Evolutionary conservation across 2,888 invertebrate genomes (phyloP).

Genomic region (Drepanosiphum platanoidis): DNA sequence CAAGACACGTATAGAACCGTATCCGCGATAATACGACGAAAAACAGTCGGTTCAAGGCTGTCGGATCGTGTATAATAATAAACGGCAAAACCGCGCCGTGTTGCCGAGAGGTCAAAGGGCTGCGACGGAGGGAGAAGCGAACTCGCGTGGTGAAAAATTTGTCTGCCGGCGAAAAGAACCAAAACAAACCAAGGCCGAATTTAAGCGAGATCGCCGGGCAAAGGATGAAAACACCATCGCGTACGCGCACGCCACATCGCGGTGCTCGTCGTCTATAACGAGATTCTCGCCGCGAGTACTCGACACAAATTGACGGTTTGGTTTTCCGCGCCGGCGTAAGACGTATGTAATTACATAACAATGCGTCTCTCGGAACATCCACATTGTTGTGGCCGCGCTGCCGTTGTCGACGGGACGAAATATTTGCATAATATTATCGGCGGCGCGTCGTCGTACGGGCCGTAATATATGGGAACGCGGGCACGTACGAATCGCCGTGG

Average conservation of each 20-base stretch:
- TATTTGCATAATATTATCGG: constrained; percentile 34
- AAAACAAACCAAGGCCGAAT: constrained; percentile 19
- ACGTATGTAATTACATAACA: constrained; percentile 34
- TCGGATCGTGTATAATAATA: too few relatives aligned
- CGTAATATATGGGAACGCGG: neutral
- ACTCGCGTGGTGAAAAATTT: too few relatives aligned
- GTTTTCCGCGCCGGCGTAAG: neutral
- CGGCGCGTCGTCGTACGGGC: neutral
- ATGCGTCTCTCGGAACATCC: neutral
- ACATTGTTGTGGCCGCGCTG: neutral
- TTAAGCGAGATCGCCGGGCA: neutral
- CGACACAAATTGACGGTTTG: constrained; percentile 33
- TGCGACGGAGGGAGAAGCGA: neutral
- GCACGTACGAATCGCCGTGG: neutral
- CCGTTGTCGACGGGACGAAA: constrained; percentile 15
- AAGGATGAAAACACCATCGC: neutral
- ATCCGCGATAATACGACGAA: too few relatives aligned
- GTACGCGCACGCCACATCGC: neutral
- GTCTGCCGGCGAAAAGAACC: neutral
- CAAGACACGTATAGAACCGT: too few relatives aligned
- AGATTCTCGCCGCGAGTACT: neutral
- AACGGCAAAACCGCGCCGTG: neutral
- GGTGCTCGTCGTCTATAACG: neutral
- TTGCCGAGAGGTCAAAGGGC: neutral
- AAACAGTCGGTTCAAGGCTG: too few relatives aligned